Evolutionary conservation across 2,113 vertebrate genomes (phyloP).

Genomic region (Ailurus styani): DNA sequence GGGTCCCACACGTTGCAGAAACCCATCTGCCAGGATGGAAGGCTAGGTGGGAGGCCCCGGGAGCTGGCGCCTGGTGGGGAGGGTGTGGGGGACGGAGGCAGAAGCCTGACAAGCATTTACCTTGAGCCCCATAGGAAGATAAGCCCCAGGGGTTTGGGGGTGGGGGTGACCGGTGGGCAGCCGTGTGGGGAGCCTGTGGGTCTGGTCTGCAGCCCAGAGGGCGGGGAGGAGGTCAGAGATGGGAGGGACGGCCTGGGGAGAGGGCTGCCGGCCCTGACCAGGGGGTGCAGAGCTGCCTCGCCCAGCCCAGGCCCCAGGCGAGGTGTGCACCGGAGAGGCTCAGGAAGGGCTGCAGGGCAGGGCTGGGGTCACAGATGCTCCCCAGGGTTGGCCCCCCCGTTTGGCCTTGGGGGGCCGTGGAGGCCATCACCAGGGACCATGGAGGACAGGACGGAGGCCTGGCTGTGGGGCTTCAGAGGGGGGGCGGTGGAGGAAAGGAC

Average conservation of each 20-base stretch:
- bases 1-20: background rate
- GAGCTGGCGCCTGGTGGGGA: background rate
- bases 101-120: background rate
- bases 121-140: background rate
- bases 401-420: rapidly evolving
- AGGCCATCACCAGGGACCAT: too few relatives aligned
- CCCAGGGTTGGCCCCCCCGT: rapidly evolving
- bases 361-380: too few relatives aligned
- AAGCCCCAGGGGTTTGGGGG: background rate
- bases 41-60: background rate
- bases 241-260: background rate
- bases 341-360: background rate
- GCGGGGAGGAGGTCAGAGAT: background rate
- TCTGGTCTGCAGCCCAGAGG: background rate
- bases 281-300: too few relatives aligned
- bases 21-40: background rate
- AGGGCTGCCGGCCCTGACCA: rapidly evolving
- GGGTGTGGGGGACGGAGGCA: background rate
- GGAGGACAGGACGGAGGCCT: background rate
- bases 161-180: background rate
- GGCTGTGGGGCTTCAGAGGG: rapidly evolving
- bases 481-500: background rate
- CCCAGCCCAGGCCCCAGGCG: background rate
- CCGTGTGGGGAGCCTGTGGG: background rate
- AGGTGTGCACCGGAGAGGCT: rapidly evolving